Percentiles rank a stretch among this genome's conserved stretches.
These are phyloP conservation scores for Listronotus bonariensis DNA, from an alignment of 1,140 invertebrate genomes.

Conservation along the genomic window DNA sequence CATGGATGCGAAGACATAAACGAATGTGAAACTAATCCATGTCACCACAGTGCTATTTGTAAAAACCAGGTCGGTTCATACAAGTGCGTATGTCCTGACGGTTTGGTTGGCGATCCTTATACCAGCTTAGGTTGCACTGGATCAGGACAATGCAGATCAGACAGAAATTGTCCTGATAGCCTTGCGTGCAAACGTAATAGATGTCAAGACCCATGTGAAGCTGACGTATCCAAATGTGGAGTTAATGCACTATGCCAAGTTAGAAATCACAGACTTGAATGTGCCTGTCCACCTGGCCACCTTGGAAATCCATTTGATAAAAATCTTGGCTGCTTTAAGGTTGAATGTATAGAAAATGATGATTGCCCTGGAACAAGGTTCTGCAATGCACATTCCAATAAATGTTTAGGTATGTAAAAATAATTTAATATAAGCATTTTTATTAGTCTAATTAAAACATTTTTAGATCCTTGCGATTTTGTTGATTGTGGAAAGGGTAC, in stretches of 20 bases:
- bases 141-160: slow-evolving; percentile 71
- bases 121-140: slow-evolving; percentile 70
- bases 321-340: slow-evolving; percentile 77
- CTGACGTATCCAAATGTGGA: slow-evolving; percentile 65
- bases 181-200: slow-evolving; percentile 73
- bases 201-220: slow-evolving; percentile 76
- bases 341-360: slow-evolving; percentile 76
- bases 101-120: slow-evolving; percentile 79
- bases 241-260: slow-evolving; percentile 73
- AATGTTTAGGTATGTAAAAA: slow-evolving; percentile 70
- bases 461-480: slow-evolving; percentile 74
- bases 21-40: slow-evolving; percentile 79
- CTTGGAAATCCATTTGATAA: slow-evolving; percentile 78
- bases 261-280: slow-evolving; percentile 70
- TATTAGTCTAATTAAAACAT: slow-evolving; percentile 11
- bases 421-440: not conserved
- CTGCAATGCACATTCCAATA: slow-evolving; percentile 74
- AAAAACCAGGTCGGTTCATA: slow-evolving; percentile 80
- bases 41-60: slow-evolving; percentile 78
- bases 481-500: slow-evolving; percentile 74
- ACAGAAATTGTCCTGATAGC: slow-evolving; percentile 72
- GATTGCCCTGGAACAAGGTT: slow-evolving; percentile 77
- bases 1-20: slow-evolving; percentile 77
- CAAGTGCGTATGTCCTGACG: slow-evolving; percentile 75
- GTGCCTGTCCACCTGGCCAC: slow-evolving; percentile 76